Evolutionary conservation across 1,140 invertebrate genomes (phyloP), one percentile per base, ranked within the genome.

Genomic region (Euschistus heros): DNA sequence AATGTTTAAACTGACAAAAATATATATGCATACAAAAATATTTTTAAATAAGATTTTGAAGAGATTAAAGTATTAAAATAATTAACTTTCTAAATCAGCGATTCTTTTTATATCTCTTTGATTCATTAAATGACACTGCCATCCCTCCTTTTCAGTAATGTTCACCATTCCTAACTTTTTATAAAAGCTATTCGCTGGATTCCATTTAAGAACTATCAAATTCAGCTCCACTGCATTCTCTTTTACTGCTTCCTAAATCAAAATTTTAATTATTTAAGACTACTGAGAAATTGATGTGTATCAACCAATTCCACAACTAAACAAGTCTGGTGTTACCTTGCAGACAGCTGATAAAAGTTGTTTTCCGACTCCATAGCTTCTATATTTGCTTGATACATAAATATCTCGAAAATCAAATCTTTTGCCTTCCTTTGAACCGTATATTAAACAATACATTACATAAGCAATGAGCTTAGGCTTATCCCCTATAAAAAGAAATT

Each of bases 131-230:
- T 37, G 8, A 37, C 33, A 77, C 69, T 87, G 82, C 87, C 87
- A 91, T 26, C 82, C 79, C 73, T 89, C 84, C 0, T 72, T 72
- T 69, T 77, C 72, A 0, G 87, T 89, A 26, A 90, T 70, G 75
- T 92, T 79, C 0, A 78, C 70, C 0, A 85, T 87, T 0, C 87
- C 86, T 65, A 82, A 75, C 7, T 75, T 74, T 69, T 86, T 79
- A 70, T 93, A 94, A 74, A 92, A 91, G 17, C 82, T 72, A 13
- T 80, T 77, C 0, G 91, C 86, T 15, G 84, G 81, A 75, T 93
- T 94, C 90, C 90, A 93, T n/a, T 84, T 79, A 8, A 93, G 74
- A 0, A 91, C 89, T 69, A 84, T 80, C 71, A 91, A 90, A 68
- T 91, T 84, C 37, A 92, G 70, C 52, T 86, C 77, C 0, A 69